These are phyloP conservation scores for Cercopithecus mona DNA, from an alignment of 2,113 vertebrate species.

Conservation along the genomic window DNA sequence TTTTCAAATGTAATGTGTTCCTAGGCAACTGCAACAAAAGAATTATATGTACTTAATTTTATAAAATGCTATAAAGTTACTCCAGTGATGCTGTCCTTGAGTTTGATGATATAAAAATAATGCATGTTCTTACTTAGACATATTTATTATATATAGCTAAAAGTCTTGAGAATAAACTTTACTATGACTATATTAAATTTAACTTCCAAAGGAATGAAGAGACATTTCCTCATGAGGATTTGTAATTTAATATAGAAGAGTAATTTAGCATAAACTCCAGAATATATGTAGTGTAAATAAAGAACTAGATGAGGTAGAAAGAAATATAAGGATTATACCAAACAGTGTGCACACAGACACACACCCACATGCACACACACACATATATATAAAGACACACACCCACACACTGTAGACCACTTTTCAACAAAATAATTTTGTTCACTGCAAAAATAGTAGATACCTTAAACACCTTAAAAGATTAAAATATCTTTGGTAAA, in stretches of 20 bases:
- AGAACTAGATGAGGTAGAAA: background rate
- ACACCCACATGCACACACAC: too few relatives aligned
- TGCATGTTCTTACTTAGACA: background rate
- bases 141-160: slow-evolving; percentile 39
- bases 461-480: background rate
- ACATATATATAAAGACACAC: background rate
- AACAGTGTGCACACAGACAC: background rate
- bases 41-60: slow-evolving; percentile 39
- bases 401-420: background rate
- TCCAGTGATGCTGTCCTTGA: slow-evolving; percentile 1
- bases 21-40: slow-evolving; percentile 42
- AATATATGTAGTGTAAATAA: background rate
- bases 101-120: slow-evolving; percentile 54
- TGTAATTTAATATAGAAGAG: background rate
- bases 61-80: background rate
- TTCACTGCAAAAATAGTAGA: background rate
- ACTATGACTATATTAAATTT: slow-evolving; percentile 32
- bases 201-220: background rate
- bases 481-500: background rate
- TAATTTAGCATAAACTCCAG: background rate
- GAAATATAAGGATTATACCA: background rate
- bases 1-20: slow-evolving; percentile 32
- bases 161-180: slow-evolving; percentile 5
- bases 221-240: background rate
- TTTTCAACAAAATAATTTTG: background rate